phyloP scores from a whole-genome alignment of 2,797 vertebrate species.

The Hemibagrus guttatus region DNA sequence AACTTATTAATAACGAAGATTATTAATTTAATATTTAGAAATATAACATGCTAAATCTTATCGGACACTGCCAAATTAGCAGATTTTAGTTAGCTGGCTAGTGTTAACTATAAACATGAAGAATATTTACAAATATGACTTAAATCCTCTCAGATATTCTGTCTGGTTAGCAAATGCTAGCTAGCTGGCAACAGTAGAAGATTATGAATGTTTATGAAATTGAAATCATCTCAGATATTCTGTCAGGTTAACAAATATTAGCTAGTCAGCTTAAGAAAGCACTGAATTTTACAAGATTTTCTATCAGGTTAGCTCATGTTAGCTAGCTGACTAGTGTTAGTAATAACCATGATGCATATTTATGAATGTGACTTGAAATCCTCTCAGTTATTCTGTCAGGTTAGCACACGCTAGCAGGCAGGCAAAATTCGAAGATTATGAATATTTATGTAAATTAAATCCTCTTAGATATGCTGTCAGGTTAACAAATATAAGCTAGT shows the following conservation, averaged over 20 bases:
- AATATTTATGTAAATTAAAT: neutral
- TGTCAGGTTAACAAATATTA: neutral
- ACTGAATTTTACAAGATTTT: neutral
- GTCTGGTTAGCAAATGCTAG: neutral
- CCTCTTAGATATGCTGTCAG: neutral
- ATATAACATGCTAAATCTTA: neutral
- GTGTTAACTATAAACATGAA: neutral
- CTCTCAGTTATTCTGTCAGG: neutral
- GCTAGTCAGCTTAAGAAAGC: neutral
- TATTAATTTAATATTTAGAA: neutral
- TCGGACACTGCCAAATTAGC: neutral
- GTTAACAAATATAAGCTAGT: neutral
- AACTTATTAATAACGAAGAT: too few species aligned
- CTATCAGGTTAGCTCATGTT: neutral
- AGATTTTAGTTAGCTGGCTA: neutral
- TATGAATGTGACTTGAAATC: neutral
- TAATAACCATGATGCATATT: neutral
- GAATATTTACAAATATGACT: neutral
- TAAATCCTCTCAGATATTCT: neutral
- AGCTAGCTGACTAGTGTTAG: neutral
- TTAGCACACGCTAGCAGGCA: neutral
- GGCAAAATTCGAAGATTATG: neutral
- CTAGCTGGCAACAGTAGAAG: neutral
- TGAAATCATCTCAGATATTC: neutral
- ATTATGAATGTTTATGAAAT: neutral